These are phyloP conservation scores for Stomatorhinus walkeri DNA, from an alignment of 2,797 vertebrate species.

Conservation along the genomic window DNA sequence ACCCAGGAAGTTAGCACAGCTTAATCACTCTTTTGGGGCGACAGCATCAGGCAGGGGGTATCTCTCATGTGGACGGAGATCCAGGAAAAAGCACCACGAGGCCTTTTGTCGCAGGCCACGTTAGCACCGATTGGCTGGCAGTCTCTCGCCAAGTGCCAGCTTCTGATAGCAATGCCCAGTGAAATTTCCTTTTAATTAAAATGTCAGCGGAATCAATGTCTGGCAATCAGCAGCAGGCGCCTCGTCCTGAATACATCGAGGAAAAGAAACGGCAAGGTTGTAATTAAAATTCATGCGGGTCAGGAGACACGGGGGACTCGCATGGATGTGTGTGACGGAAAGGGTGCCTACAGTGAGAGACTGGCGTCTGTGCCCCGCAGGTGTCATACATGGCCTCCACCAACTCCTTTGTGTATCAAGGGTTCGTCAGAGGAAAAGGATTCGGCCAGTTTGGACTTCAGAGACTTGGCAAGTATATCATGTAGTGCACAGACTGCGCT, in stretches of 20 bases:
- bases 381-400: constrained; percentile 86
- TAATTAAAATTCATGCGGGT: constrained; percentile 44
- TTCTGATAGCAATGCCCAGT: constrained; percentile 50
- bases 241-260: constrained; percentile 34
- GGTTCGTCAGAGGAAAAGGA: constrained; percentile 90
- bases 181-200: constrained; percentile 72
- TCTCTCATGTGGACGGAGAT: background rate
- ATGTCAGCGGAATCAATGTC: constrained; percentile 70
- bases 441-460: constrained; percentile 98
- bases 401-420: constrained; percentile 92
- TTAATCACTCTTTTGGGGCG: background rate
- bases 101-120: background rate
- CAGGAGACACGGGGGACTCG: constrained; percentile 1
- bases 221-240: constrained; percentile 63
- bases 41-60: background rate
- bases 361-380: constrained; percentile 46
- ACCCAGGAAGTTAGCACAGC: background rate
- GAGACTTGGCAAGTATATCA: constrained; percentile 75
- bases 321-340: background rate
- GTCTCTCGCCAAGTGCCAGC: background rate
- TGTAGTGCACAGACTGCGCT: background rate
- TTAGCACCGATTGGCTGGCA: background rate
- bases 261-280: constrained; percentile 39
- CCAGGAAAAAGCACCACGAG: background rate
- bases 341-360: background rate